phyloP scores from a whole-genome alignment of 1,140 invertebrate genomes.

The Nephotettix cincticeps region DNA sequence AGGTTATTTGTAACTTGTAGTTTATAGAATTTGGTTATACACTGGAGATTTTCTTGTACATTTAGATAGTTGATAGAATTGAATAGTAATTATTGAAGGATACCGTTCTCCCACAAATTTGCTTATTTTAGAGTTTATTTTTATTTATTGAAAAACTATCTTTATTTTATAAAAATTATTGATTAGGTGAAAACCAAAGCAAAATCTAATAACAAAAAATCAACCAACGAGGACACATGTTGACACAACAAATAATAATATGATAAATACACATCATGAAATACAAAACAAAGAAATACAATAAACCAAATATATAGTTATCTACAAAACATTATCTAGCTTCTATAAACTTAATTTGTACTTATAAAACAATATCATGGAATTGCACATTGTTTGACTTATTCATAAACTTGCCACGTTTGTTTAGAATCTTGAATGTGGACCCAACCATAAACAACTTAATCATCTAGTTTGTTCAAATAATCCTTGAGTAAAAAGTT shows the following conservation, averaged over 20 bases:
- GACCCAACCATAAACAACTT: constrained; percentile 16
- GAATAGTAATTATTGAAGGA: too few species aligned
- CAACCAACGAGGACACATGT: background rate
- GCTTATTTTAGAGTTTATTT: too few species aligned
- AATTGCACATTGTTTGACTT: constrained; percentile 21
- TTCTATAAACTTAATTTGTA: constrained; percentile 16
- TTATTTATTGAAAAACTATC: too few species aligned
- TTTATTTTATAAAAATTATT: too few species aligned
- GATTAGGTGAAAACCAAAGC: background rate
- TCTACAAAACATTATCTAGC: constrained; percentile 12
- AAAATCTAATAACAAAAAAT: background rate
- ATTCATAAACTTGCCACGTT: background rate
- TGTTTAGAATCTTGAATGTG: constrained; percentile 19
- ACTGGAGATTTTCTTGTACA: too few species aligned
- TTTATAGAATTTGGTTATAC: too few species aligned
- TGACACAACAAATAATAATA: background rate
- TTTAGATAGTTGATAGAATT: too few species aligned
- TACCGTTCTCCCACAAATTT: too few species aligned
- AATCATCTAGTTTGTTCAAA: constrained; percentile 10
- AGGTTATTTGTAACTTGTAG: too few species aligned
- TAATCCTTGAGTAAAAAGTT: background rate
- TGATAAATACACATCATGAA: constrained; percentile 6
- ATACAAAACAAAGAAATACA: background rate
- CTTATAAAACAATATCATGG: constrained; percentile 20
- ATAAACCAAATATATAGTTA: background rate